Evolutionary conservation across 2,797 vertebrate genomes (phyloP), one percentile per base, ranked within the genome.

Genomic region (Todus mexicanus): DNA sequence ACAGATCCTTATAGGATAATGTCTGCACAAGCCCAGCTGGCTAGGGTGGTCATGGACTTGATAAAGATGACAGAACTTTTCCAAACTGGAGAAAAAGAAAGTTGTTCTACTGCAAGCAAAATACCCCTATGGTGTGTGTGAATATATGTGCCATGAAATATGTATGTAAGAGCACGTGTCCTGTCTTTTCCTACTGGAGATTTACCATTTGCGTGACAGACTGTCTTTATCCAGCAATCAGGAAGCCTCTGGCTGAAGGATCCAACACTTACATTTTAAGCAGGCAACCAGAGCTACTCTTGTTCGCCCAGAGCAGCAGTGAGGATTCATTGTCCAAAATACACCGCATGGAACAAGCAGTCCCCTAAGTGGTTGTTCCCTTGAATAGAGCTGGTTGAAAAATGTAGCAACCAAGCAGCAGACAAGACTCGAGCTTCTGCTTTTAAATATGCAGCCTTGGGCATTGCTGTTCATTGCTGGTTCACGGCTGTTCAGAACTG

Each of bases 1-100:
- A 42, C n/a, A 77, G 80, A 89, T 84, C 94, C 94, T 85, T 90
- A 84, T 15, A 90, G 90, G 93, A 92, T 82, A 53, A 51, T 59
- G 45, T 71, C 45, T 83, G 81, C 90, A 92, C 64, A 90, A 77
- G 89, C 53, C 64, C 84, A 82, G 56, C 48, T 82, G 75, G 33
- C n/a, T 53, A n/a, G 84, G 31, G 66, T 69, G 35, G 31, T 84
- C 38, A 61, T 12, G 18, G 47, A 77, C 38, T 79, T 91, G 25
- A 83, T 43, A 87, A 65, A 57, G 61, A 66, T 1, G 4, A 84
- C 20, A 61, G n/a, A 87, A 65, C 45, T 83, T 74, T 81, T 76
- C 83, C 71, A 74, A 78, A 91, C 23, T 5, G 8, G 18, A 69
- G 11, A 19, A 76, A 72, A 78, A 90, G 9, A 10, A 75, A 70